Percentiles rank a stretch among this genome's conserved stretches.
phyloP scores from a whole-genome alignment of 2,888 invertebrate species.

The Drosophila anomalata region DNA sequence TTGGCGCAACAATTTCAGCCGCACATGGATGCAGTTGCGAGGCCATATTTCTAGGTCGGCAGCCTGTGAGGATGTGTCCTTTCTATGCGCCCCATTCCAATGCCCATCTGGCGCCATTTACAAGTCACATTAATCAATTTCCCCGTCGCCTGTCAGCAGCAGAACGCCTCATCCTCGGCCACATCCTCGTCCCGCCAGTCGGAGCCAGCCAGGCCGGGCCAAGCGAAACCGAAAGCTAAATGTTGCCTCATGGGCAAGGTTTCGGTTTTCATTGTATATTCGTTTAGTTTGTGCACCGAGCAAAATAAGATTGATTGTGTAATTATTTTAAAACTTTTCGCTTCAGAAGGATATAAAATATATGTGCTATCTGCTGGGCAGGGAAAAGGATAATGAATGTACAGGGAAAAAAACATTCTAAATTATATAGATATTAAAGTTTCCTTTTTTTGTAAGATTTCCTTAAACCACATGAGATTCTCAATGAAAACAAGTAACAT shows the following conservation, averaged over 20 bases:
- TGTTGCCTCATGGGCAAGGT: slow-evolving; percentile 45
- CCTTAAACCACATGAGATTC: too few relatives aligned
- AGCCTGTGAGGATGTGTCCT: neutral
- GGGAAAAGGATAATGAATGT: neutral
- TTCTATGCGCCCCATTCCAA: slow-evolving; percentile 2
- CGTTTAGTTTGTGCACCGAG: slow-evolving; percentile 5
- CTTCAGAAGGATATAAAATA: neutral
- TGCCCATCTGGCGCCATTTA: slow-evolving; percentile 68
- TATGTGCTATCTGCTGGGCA: neutral
- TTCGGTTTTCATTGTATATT: slow-evolving; percentile 30
- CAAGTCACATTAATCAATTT: slow-evolving; percentile 76
- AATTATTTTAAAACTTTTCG: slow-evolving; percentile 1
- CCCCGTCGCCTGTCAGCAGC: slow-evolving; percentile 57
- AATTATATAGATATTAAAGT: too few relatives aligned
- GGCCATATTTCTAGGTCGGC: slow-evolving; percentile 36
- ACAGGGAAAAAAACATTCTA: neutral
- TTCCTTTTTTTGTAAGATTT: too few relatives aligned
- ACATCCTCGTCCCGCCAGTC: slow-evolving; percentile 7
- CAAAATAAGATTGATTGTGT: neutral
- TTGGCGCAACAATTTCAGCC: slow-evolving; percentile 67
- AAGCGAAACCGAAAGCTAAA: slow-evolving; percentile 72
- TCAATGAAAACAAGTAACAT: too few relatives aligned
- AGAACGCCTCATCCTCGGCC: slow-evolving; percentile 29
- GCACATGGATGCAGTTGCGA: slow-evolving; percentile 54
- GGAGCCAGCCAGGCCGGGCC: slow-evolving; percentile 48